A percentile compares a stretch with the other conserved stretches of the same genome.
Evolutionary conservation across 2,888 invertebrate species (phyloP).

Genomic region (Xylocampa areola): DNA sequence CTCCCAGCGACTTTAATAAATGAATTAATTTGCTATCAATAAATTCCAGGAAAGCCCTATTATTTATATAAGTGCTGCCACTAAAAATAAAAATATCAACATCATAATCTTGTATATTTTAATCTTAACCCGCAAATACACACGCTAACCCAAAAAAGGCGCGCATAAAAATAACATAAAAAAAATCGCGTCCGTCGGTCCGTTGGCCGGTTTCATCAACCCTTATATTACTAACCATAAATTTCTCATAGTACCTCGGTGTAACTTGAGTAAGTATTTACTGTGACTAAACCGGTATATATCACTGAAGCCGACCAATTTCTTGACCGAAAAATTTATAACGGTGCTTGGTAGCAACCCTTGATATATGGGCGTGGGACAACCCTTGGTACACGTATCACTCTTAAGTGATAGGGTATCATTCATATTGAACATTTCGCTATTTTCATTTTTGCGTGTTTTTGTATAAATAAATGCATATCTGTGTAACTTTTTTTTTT

Average conservation of each 20-base stretch:
- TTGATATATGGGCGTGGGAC: constrained; percentile 75
- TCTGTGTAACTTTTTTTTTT: too few relatives aligned
- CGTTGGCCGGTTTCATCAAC: constrained; percentile 74
- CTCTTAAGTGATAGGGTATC: constrained; percentile 57
- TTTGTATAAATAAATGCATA: background rate
- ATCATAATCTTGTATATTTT: background rate
- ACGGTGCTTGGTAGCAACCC: constrained; percentile 67
- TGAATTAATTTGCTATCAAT: too few relatives aligned
- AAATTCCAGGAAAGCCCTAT: too few relatives aligned
- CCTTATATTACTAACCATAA: constrained; percentile 83
- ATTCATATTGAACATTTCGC: constrained; percentile 51
- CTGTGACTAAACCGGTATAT: constrained; percentile 76
- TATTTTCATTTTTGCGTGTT: constrained; percentile 10
- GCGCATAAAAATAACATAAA: constrained; percentile 66
- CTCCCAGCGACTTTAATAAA: too few relatives aligned
- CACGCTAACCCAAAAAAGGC: constrained; percentile 32
- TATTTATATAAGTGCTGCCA: background rate
- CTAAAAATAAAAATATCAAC: background rate
- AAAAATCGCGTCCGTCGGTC: constrained; percentile 58
- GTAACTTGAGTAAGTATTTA: constrained; percentile 78
- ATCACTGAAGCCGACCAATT: constrained; percentile 82
- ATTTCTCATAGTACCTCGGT: constrained; percentile 70
- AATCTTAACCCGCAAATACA: constrained; percentile 17
- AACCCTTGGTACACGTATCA: constrained; percentile 58
- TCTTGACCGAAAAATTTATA: constrained; percentile 89